These are phyloP conservation scores for Piliocolobus tephrosceles DNA, from an alignment of 2,113 vertebrate species.

Conservation along the genomic window DNA sequence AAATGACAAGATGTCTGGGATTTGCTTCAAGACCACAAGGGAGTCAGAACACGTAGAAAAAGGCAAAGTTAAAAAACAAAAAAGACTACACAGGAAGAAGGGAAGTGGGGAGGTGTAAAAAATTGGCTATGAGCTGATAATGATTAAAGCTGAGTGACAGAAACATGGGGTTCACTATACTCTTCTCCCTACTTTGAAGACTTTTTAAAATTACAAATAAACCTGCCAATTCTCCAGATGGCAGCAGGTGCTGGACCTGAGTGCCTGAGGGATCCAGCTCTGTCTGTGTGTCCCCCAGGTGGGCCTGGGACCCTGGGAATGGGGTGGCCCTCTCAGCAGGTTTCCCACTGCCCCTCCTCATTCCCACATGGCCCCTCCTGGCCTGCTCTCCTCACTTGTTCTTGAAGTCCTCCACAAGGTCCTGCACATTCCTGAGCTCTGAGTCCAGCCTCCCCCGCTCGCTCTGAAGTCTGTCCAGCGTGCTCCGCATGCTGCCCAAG, in stretches of 20 bases:
- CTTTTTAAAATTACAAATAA: neutral
- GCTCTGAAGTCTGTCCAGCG: conserved; percentile 86
- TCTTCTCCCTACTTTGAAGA: neutral
- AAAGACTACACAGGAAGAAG: neutral
- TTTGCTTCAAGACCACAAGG: neutral
- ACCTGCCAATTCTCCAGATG: neutral
- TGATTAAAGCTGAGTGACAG: neutral
- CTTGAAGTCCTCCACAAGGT: conserved; percentile 94
- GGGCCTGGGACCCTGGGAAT: neutral
- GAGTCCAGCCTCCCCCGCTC: conserved; percentile 91
- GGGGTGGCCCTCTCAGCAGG: neutral
- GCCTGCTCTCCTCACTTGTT: conserved; percentile 88
- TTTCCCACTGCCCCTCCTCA: accelerated
- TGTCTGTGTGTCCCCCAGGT: neutral
- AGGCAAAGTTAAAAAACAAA: too few species aligned
- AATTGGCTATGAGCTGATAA: neutral
- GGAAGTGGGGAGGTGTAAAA: neutral
- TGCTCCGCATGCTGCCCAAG: conserved; percentile 87
- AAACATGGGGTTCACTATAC: neutral
- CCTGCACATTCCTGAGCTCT: conserved; percentile 92
- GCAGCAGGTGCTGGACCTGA: neutral
- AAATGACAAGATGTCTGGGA: neutral
- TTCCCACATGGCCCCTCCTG: accelerated
- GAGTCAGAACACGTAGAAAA: too few species aligned
- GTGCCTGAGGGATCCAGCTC: neutral